Percentiles rank a stretch among this genome's conserved stretches.
Conservation (phyloP, 2,888 invertebrate genomes). For the Drosophila algonquin region DNA sequence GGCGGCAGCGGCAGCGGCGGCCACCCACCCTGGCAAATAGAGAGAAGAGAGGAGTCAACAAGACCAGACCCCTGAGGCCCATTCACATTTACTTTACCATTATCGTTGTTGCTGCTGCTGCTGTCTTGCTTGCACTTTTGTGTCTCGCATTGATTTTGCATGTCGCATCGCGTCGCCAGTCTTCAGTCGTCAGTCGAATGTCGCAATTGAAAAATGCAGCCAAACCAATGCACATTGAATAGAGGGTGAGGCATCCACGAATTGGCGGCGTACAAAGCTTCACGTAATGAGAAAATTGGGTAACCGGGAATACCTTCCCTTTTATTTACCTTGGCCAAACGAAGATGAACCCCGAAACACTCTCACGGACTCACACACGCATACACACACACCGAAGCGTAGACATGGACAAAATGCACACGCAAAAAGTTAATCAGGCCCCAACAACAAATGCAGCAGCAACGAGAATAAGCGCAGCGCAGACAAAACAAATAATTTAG, state of each 20-base stretch:
- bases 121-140: constrained; percentile 64
- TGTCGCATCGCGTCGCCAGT: constrained; percentile 43
- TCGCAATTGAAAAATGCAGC: constrained; percentile 27
- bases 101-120: constrained; percentile 32
- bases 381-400: constrained; percentile 17
- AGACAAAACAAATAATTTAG: neutral
- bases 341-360: constrained; percentile 41
- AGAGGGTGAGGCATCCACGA: constrained; percentile 24
- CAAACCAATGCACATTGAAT: constrained; percentile 22
- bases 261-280: neutral
- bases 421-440: constrained; percentile 75
- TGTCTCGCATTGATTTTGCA: constrained; percentile 73
- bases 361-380: constrained; percentile 3
- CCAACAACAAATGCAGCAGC: constrained; percentile 24
- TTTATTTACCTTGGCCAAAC: constrained; percentile 24
- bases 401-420: constrained; percentile 46
- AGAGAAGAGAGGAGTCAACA: constrained; percentile 39
- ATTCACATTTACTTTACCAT: constrained; percentile 43
- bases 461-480: constrained; percentile 37
- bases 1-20: constrained; percentile 21
- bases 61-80: constrained; percentile 25
- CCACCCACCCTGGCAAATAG: constrained; percentile 65
- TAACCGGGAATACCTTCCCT: neutral
- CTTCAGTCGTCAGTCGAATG: constrained; percentile 35
- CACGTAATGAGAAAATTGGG: neutral